phyloP scores from a whole-genome alignment of 2,888 invertebrate species.

The Monopis laevigella region DNA sequence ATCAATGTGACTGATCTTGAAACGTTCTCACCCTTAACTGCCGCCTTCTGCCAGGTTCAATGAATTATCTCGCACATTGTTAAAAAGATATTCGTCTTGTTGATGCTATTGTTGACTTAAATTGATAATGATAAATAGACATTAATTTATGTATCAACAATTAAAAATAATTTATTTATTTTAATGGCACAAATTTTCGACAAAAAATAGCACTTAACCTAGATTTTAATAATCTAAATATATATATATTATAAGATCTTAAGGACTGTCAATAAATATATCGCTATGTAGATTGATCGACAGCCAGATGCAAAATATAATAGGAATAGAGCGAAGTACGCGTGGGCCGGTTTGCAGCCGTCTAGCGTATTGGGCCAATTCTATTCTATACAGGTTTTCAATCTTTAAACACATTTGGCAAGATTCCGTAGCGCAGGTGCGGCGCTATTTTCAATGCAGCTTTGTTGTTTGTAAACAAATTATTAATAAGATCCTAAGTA shows the following conservation, averaged over 20 bases:
- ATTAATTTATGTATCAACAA: background rate
- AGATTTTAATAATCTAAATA: background rate
- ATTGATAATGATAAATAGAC: background rate
- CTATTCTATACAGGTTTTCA: constrained; percentile 2
- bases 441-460: background rate
- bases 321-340: background rate
- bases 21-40: constrained; percentile 44
- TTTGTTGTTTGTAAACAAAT: background rate
- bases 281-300: background rate
- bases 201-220: too few relatives aligned
- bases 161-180: background rate
- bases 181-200: too few relatives aligned
- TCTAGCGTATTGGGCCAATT: background rate
- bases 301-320: background rate
- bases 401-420: constrained; percentile 6
- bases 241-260: background rate
- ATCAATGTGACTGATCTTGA: constrained; percentile 32
- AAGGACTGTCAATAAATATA: background rate
- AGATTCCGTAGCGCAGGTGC: background rate
- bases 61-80: constrained; percentile 35
- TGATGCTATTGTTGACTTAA: background rate
- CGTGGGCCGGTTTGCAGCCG: background rate
- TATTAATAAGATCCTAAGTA: background rate
- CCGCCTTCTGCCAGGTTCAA: constrained; percentile 36
- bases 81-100: constrained; percentile 30